Percentiles rank a stretch among this genome's conserved stretches.
phyloP scores from a whole-genome alignment of 2,113 vertebrate genomes.

The Menidia beryllina region DNA sequence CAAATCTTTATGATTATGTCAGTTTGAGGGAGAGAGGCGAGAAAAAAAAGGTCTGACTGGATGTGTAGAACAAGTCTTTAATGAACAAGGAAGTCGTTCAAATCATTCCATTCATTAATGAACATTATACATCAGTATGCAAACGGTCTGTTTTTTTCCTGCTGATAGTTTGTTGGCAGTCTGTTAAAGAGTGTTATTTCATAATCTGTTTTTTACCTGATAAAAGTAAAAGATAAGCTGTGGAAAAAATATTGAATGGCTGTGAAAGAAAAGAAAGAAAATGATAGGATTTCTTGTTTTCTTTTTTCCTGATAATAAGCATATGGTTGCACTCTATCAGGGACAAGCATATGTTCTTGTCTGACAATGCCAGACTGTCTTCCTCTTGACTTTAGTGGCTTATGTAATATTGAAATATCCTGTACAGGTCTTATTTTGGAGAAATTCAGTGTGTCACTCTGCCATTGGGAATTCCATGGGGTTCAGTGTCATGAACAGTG shows the following conservation, averaged over 20 bases:
- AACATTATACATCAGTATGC: conserved; percentile 93
- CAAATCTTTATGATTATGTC: conserved; percentile 96
- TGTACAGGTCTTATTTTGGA: not conserved
- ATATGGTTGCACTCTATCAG: conserved; percentile 58
- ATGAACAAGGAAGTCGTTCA: conserved; percentile 99
- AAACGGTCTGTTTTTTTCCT: conserved; percentile 83
- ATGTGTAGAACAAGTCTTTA: conserved; percentile 97
- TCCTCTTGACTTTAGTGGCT: not conserved
- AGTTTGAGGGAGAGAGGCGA: conserved; percentile 71
- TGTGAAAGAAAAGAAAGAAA: conserved; percentile 34
- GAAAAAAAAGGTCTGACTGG: conserved; percentile 59
- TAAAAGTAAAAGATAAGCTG: conserved; percentile 93
- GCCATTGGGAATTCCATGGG: too few species aligned
- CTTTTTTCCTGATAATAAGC: conserved; percentile 63
- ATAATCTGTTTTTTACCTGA: conserved; percentile 99
- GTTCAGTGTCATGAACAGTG: too few species aligned
- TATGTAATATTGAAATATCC: not conserved
- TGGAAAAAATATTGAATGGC: conserved; percentile 52
- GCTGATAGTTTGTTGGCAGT: conserved; percentile 95
- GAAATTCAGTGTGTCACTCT: too few species aligned
- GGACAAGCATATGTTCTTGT: conserved; percentile 72
- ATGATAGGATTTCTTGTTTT: conserved; percentile 79
- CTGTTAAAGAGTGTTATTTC: conserved; percentile 94
- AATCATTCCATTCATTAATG: conserved; percentile 97
- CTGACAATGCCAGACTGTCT: conserved; percentile 30